Evolutionary conservation across 1,140 invertebrate genomes (phyloP).

Genomic region (Ptiloglossa arizonensis): DNA sequence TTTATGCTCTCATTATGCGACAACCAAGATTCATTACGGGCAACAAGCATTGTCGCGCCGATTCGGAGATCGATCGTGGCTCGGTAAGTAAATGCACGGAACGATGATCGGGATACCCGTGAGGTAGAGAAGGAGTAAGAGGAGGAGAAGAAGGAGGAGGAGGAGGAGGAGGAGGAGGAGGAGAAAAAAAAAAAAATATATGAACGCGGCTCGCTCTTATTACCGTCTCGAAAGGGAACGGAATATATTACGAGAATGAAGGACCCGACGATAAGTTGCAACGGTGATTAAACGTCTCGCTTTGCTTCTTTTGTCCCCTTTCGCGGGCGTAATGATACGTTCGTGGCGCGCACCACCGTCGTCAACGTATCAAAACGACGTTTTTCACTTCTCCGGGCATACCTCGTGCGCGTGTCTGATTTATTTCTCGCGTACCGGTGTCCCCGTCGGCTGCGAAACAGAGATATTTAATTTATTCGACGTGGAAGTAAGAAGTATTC

Average conservation of each 20-base stretch:
- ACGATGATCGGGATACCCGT: constrained; percentile 39
- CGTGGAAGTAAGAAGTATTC: background rate
- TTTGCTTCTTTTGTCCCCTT: constrained; percentile 1
- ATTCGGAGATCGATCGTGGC: constrained; percentile 61
- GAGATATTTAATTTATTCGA: constrained; percentile 9
- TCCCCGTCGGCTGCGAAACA: background rate
- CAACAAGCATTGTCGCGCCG: constrained; percentile 63
- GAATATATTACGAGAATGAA: constrained; percentile 8
- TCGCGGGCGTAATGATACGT: background rate
- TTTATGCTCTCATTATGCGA: constrained; percentile 72
- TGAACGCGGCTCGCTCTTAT: constrained; percentile 10
- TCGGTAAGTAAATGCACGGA: constrained; percentile 27
- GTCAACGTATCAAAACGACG: background rate
- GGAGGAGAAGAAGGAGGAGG: background rate
- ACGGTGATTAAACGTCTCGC: constrained; percentile 2
- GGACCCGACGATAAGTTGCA: background rate
- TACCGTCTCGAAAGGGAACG: constrained; percentile 1
- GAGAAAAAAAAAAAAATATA: background rate
- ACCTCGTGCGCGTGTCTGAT: constrained; percentile 1
- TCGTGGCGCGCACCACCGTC: background rate
- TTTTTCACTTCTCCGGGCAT: constrained; percentile 17
- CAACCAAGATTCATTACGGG: constrained; percentile 65
- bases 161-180: background rate
- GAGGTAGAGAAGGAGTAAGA: background rate
- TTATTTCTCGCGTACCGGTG: background rate